These are phyloP conservation scores for Champsocephalus gunnari DNA, from an alignment of 2,797 vertebrate genomes.

Conservation along the genomic window DNA sequence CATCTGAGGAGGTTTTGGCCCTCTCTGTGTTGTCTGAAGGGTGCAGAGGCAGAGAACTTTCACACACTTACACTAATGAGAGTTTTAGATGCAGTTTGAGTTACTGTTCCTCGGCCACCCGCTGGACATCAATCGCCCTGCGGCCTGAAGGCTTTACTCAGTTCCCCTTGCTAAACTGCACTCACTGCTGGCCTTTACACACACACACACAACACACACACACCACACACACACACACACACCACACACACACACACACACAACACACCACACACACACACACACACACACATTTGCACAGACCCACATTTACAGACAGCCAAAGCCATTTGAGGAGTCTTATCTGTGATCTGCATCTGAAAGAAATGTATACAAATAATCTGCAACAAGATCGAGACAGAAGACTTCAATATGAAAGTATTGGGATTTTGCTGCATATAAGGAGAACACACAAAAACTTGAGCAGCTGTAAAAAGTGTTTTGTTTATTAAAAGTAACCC, in stretches of 20 bases:
- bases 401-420: neutral
- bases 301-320: neutral
- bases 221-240: too few species aligned
- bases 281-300: neutral
- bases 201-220: neutral
- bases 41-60: slow-evolving; percentile 56
- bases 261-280: too few species aligned
- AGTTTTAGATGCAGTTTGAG: slow-evolving; percentile 72
- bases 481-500: neutral
- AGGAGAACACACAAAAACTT: neutral
- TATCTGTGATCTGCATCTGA: slow-evolving; percentile 10
- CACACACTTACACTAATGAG: slow-evolving; percentile 79
- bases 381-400: neutral
- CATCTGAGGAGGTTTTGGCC: slow-evolving; percentile 55
- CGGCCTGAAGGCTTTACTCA: slow-evolving; percentile 64
- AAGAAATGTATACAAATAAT: slow-evolving; percentile 1
- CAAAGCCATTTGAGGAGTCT: slow-evolving; percentile 16
- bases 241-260: too few species aligned
- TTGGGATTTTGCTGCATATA: neutral
- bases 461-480: neutral
- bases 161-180: slow-evolving; percentile 53
- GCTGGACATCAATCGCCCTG: slow-evolving; percentile 61
- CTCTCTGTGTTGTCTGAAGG: slow-evolving; percentile 43
- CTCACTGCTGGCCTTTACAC: slow-evolving; percentile 40
- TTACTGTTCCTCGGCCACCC: slow-evolving; percentile 64